Conservation (phyloP, 1,140 invertebrate genomes). For the Prorops nasuta region DNA sequence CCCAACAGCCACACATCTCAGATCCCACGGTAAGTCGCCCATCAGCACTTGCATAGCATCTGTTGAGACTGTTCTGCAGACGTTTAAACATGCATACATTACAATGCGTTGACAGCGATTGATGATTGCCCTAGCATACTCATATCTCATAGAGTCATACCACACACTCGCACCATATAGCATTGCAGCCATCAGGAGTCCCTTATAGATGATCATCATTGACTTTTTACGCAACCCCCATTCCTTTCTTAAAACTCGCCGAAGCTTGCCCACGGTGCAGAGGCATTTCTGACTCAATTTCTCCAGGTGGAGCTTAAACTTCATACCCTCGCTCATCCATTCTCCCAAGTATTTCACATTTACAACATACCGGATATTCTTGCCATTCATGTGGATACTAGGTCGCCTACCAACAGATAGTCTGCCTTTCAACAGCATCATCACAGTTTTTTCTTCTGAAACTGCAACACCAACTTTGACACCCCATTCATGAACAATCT, state of each 20-base stretch:
- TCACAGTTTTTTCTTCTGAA: constrained; percentile 14
- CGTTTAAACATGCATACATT: constrained; percentile 24
- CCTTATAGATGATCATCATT: constrained; percentile 15
- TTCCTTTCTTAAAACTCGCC: constrained; percentile 5
- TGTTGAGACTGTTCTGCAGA: constrained; percentile 34
- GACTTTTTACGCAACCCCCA: constrained; percentile 8
- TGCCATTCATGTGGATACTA: background rate
- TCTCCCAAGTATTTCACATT: constrained; percentile 22
- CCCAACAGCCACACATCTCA: too few species aligned
- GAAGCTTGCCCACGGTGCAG: background rate
- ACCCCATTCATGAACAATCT: constrained; percentile 6
- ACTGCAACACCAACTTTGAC: background rate
- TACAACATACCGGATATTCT: constrained; percentile 4
- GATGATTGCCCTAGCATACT: constrained; percentile 5
- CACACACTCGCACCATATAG: constrained; percentile 26
- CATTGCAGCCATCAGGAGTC: constrained; percentile 17
- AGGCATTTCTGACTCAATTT: background rate
- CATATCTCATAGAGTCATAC: constrained; percentile 8
- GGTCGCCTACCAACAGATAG: constrained; percentile 1
- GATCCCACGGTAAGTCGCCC: constrained; percentile 25
- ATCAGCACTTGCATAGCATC: constrained; percentile 28
- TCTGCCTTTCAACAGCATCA: constrained; percentile 9
- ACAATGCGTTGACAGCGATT: constrained; percentile 21
- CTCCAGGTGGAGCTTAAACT: constrained; percentile 13
- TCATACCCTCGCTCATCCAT: constrained; percentile 13